These are phyloP conservation scores for Steatocranus sp. DNA, from an alignment of 2,797 vertebrate genomes.

Conservation along the genomic window DNA sequence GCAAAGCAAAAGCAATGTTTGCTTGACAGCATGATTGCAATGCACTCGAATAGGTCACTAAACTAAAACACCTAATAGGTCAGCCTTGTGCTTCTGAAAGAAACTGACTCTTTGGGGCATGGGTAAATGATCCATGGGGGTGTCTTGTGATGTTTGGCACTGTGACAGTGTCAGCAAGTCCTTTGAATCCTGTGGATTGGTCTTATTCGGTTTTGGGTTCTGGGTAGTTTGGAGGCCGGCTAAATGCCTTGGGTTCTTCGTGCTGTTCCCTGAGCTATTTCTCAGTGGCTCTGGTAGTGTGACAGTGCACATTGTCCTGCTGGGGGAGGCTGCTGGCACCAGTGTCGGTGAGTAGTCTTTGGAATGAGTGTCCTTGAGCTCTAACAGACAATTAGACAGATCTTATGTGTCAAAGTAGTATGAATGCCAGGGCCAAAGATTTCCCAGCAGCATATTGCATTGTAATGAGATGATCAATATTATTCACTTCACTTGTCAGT, in stretches of 20 bases:
- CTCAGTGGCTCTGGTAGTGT: not conserved
- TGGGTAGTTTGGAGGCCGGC: rapidly evolving
- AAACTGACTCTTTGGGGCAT: rapidly evolving
- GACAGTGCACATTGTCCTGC: not conserved
- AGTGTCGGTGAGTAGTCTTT: not conserved
- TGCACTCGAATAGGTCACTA: not conserved
- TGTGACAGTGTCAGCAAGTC: not conserved
- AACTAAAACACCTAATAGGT: not conserved
- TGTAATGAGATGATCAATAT: not conserved
- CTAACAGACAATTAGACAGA: not conserved
- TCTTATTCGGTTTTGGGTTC: not conserved
- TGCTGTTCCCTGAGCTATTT: not conserved
- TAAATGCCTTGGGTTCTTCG: rapidly evolving
- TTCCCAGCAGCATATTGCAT: not conserved
- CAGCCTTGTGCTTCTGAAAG: not conserved
- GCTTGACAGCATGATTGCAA: rapidly evolving
- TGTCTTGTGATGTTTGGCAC: not conserved
- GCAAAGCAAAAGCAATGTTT: not conserved
- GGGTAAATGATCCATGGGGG: not conserved
- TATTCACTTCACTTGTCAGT: not conserved
- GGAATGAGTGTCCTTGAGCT: not conserved
- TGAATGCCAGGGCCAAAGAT: not conserved
- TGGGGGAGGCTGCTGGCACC: not conserved
- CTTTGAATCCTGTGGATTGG: not conserved
- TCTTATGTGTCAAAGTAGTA: not conserved